A percentile compares a stretch with the other conserved stretches of the same genome.
Conservation (phyloP, 2,113 vertebrate genomes). For the Heterocephalus glaber region DNA sequence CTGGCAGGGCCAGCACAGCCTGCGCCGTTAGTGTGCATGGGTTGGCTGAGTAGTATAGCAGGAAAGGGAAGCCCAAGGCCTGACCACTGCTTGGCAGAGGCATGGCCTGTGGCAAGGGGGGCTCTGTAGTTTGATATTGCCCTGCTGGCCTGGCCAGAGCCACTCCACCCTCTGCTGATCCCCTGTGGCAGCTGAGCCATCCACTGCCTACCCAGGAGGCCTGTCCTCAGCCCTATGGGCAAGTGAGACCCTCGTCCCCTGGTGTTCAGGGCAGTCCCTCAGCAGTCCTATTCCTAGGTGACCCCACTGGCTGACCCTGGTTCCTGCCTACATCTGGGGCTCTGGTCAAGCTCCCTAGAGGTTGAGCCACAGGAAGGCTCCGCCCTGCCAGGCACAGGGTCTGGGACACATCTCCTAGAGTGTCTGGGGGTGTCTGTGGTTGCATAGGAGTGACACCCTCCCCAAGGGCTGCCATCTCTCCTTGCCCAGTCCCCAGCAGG, state of each 20-base stretch:
- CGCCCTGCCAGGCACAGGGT: fast-evolving
- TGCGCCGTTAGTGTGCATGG: fast-evolving
- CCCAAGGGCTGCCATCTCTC: background rate
- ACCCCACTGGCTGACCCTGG: background rate
- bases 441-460: background rate
- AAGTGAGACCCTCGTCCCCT: too few relatives aligned
- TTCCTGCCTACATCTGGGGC: background rate
- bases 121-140: too few relatives aligned
- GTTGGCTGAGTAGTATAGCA: background rate
- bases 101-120: fast-evolving
- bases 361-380: too few relatives aligned
- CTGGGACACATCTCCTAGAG: background rate
- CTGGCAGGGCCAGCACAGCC: background rate
- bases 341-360: too few relatives aligned
- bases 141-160: background rate
- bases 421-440: background rate
- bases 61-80: background rate
- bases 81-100: background rate
- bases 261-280: background rate
- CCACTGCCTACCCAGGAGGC: background rate
- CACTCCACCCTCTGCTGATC: background rate
- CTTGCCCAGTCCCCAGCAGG: background rate
- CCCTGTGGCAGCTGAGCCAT: background rate
- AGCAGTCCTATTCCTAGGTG: background rate
- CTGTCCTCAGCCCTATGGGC: too few relatives aligned